phyloP scores from a whole-genome alignment of 2,888 invertebrate species.

The Harmothoe impar region DNA sequence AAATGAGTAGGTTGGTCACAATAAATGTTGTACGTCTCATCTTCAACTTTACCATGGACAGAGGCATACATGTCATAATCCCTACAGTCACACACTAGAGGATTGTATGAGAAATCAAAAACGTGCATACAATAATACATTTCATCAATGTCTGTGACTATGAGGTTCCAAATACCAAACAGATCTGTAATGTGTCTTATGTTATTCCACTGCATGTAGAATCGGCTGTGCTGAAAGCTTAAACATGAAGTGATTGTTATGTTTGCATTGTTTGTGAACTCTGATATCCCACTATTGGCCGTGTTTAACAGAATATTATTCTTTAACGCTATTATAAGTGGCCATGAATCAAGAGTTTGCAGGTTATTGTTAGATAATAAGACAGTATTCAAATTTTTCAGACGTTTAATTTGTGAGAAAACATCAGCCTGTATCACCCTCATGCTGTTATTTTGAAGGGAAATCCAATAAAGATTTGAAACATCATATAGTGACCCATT shows the following conservation, averaged over 20 bases:
- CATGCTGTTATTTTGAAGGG: too few species aligned
- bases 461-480: too few species aligned
- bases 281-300: neutral
- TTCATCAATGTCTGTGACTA: neutral
- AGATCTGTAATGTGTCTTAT: neutral
- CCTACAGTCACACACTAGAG: neutral
- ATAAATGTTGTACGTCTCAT: neutral
- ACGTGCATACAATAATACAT: neutral
- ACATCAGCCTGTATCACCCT: too few species aligned
- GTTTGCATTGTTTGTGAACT: neutral
- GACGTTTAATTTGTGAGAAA: too few species aligned
- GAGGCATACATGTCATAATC: neutral
- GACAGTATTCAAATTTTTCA: too few species aligned
- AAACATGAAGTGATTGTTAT: neutral
- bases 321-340: too few species aligned
- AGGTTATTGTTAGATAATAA: too few species aligned
- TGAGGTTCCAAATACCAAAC: neutral
- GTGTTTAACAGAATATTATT: neutral
- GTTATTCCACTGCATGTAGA: neutral
- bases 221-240: neutral
- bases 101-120: neutral
- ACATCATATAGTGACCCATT: too few species aligned
- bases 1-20: neutral
- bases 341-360: too few species aligned
- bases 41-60: neutral